A percentile compares a stretch with the other conserved stretches of the same genome.
Conservation (phyloP, 1,140 invertebrate genomes). For the Dinothrombium tinctorium region DNA sequence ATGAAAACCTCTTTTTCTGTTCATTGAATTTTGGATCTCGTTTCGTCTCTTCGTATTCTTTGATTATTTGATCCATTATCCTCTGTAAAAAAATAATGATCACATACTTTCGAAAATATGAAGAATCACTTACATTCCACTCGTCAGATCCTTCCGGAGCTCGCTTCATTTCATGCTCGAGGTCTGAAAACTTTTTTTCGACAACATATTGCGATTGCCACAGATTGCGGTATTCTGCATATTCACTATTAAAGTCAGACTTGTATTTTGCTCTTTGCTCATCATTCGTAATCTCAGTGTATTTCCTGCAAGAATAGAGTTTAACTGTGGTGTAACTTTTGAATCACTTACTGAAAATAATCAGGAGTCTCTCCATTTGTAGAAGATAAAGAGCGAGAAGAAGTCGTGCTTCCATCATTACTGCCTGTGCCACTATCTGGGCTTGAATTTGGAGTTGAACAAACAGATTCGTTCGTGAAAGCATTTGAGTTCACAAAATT, state of each 20-base stretch:
- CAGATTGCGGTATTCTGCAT: constrained; percentile 51
- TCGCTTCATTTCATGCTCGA: constrained; percentile 37
- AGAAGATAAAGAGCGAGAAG: constrained; percentile 5
- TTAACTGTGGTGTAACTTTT: background rate
- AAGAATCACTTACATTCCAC: constrained; percentile 27
- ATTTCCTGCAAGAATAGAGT: constrained; percentile 19
- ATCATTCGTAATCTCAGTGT: constrained; percentile 41
- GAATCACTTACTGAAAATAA: background rate
- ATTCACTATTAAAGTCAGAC: constrained; percentile 58
- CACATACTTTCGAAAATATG: no score
- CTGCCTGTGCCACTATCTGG: constrained; percentile 9
- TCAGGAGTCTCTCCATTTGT: constrained; percentile 3
- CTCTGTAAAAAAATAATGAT: constrained; percentile 24
- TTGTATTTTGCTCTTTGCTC: constrained; percentile 61
- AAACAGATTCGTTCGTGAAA: constrained; percentile 2
- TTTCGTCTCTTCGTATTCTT: constrained; percentile 52
- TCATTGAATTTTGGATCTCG: constrained; percentile 41
- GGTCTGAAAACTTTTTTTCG: constrained; percentile 41
- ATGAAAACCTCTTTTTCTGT: constrained; percentile 47
- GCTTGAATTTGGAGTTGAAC: constrained; percentile 10
- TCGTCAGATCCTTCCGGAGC: constrained; percentile 25
- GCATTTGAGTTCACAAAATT: background rate
- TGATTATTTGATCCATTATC: constrained; percentile 45
- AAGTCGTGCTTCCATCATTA: constrained; percentile 6
- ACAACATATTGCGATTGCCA: constrained; percentile 48